A percentile compares a stretch with the other conserved stretches of the same genome.
Conservation (phyloP, 2,797 vertebrate species). For the Microctenopoma steveboyesi region DNA sequence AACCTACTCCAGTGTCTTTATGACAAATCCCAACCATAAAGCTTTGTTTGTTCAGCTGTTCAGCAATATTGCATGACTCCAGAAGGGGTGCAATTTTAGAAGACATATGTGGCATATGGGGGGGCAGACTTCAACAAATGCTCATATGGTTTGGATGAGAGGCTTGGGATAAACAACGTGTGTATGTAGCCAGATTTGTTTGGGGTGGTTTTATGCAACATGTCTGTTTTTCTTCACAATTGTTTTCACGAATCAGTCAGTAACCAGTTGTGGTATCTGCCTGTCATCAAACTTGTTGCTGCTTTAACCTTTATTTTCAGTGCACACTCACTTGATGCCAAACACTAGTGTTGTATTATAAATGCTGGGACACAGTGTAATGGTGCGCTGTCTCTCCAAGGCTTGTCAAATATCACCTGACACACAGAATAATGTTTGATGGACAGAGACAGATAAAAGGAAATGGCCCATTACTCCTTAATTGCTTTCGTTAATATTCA, state of each 20-base stretch:
- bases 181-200: not conserved
- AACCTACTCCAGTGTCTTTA: no score
- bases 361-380: conserved; percentile 29
- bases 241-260: not conserved
- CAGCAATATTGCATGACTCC: no score
- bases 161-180: no score
- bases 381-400: conserved; percentile 27
- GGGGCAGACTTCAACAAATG: no score
- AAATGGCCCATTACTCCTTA: conserved; percentile 15
- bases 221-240: not conserved
- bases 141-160: no score
- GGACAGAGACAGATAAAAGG: conserved; percentile 44
- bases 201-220: not conserved
- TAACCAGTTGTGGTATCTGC: not conserved
- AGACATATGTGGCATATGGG: no score
- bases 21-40: no score
- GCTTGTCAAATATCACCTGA: conserved; percentile 51
- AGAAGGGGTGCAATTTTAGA: no score
- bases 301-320: conserved; percentile 47
- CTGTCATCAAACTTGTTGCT: not conserved
- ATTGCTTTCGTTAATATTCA: conserved; percentile 36
- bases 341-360: conserved; percentile 28
- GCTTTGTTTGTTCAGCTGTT: no score
- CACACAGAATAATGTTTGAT: conserved; percentile 44
- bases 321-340: conserved; percentile 10